A percentile compares a stretch with the other conserved stretches of the same genome.
Evolutionary conservation across 2,113 vertebrate species (phyloP).

Genomic region (Geothlypis trichas): DNA sequence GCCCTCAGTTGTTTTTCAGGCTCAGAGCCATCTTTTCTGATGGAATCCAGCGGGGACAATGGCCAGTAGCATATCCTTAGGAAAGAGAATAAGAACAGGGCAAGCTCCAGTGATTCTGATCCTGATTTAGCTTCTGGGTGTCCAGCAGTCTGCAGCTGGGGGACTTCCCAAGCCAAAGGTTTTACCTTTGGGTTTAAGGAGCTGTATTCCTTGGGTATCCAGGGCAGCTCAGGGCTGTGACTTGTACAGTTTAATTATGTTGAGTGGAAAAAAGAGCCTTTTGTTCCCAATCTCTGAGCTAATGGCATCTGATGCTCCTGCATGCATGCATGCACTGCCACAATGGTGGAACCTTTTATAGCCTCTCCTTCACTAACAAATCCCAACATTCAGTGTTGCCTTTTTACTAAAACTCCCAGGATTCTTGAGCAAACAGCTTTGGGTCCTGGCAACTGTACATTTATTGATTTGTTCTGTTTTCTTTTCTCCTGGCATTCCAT

Average conservation of each 20-base stretch:
- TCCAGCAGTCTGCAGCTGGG: neutral
- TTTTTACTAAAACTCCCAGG: neutral
- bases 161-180: neutral
- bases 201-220: neutral
- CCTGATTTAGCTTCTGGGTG: neutral
- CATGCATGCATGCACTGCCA: neutral
- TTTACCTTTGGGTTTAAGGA: slow-evolving; percentile 11
- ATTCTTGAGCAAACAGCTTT: neutral
- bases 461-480: neutral
- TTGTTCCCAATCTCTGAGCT: neutral
- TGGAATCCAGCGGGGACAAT: slow-evolving; percentile 11
- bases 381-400: neutral
- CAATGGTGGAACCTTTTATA: neutral
- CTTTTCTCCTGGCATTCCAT: neutral
- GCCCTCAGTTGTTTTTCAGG: slow-evolving; percentile 3
- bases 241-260: neutral
- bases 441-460: neutral
- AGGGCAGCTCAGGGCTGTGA: neutral
- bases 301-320: neutral
- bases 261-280: neutral
- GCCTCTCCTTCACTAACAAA: neutral
- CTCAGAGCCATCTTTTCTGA: slow-evolving; percentile 10
- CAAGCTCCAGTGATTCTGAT: slow-evolving; percentile 53
- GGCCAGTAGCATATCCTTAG: slow-evolving; percentile 43
- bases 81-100: slow-evolving; percentile 18